Percentiles rank a stretch among this genome's conserved stretches.
phyloP scores from a whole-genome alignment of 2,113 vertebrate species.

The Brachyhypopomus gauderio region DNA sequence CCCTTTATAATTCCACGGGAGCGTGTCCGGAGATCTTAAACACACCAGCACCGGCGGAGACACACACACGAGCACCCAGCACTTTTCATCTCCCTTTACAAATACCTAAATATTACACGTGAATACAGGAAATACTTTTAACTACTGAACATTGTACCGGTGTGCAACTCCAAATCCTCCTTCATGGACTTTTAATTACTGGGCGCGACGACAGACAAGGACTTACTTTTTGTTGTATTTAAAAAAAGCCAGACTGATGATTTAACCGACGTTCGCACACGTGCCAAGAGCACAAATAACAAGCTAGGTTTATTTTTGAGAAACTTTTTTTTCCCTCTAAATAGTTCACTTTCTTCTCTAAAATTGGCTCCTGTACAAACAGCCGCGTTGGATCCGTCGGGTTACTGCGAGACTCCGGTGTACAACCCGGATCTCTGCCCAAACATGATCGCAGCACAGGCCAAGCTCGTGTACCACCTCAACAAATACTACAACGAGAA shows the following conservation, averaged over 20 bases:
- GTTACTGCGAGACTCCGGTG: constrained; percentile 99
- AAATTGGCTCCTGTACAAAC: constrained; percentile 98
- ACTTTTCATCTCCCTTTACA: constrained; percentile 61
- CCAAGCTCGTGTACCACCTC: constrained; percentile 98
- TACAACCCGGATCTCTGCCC: constrained; percentile 99
- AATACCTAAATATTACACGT: constrained; percentile 54
- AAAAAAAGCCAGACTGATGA: constrained; percentile 59
- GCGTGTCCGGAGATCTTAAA: constrained; percentile 85
- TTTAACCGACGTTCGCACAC: constrained; percentile 56
- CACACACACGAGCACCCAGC: constrained; percentile 71
- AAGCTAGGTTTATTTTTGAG: constrained; percentile 55
- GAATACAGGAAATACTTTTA: constrained; percentile 72
- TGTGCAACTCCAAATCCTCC: too few relatives aligned
- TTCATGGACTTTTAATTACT: constrained; percentile 70
- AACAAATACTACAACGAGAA: constrained; percentile 99
- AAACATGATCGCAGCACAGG: constrained; percentile 99
- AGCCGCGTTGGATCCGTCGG: constrained; percentile 99
- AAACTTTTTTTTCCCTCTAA: constrained; percentile 47
- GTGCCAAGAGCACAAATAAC: constrained; percentile 69
- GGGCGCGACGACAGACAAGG: constrained; percentile 34
- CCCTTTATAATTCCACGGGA: constrained; percentile 93
- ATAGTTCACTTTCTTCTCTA: constrained; percentile 80
- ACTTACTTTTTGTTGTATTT: constrained; percentile 54
- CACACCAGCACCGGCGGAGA: constrained; percentile 81
- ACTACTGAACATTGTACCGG: constrained; percentile 64